Percentiles rank a stretch among this genome's conserved stretches.
Evolutionary conservation across 2,888 invertebrate genomes (phyloP).

Genomic region (Autographa gamma): DNA sequence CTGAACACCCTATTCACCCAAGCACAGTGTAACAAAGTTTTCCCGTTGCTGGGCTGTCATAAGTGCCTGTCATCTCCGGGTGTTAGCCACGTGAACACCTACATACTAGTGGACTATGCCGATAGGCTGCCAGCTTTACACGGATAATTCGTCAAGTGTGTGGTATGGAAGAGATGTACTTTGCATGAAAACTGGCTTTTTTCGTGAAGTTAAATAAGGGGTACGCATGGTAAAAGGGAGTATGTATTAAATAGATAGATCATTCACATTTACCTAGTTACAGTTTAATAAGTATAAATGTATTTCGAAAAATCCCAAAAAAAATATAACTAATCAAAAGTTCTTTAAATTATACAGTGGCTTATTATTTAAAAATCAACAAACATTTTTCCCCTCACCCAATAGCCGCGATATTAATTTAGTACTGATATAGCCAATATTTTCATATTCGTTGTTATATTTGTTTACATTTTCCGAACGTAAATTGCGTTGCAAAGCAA

Average conservation of each 20-base stretch:
- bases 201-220: no score
- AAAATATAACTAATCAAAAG: no score
- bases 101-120: background rate
- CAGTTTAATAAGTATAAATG: no score
- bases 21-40: conserved; percentile 23
- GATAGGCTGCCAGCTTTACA: background rate
- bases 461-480: background rate
- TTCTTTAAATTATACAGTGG: no score
- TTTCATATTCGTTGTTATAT: background rate
- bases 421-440: background rate
- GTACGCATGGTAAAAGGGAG: no score
- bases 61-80: conserved; percentile 46
- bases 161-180: background rate
- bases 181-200: background rate
- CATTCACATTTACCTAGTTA: no score
- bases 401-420: background rate
- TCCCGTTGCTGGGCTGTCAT: conserved; percentile 5
- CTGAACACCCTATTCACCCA: conserved; percentile 21
- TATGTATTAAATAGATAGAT: no score
- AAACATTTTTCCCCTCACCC: no score
- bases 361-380: no score
- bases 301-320: no score
- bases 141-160: background rate
- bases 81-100: conserved; percentile 20
- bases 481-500: background rate